Base-by-base conservation (phyloP, 2,113 vertebrate genomes). In the Hystrix brachyura region DNA sequence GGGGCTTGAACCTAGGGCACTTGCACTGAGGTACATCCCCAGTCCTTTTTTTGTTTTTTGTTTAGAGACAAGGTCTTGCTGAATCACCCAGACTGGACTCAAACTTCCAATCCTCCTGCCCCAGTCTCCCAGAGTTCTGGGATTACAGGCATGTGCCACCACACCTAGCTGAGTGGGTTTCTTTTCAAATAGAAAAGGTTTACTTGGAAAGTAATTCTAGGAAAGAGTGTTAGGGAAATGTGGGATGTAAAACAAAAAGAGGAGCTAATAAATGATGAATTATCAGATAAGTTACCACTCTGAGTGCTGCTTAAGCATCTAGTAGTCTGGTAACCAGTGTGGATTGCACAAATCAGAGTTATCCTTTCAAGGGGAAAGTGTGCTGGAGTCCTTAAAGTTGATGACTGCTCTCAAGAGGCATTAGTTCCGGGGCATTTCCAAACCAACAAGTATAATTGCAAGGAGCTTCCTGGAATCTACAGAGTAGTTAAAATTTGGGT, bases 191-290 rank as follows among this genome's bases (percentile, higher is more conserved):
- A 92, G 17, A 84, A 64, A 46, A 80, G 57, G 7, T 67, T 69
- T 81, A 59, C 92, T 80, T 85, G 18, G 64, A 60, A 94, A 85
- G 38, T 76, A 76, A 67, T 80, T 92, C 46, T 67, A 85, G 17
- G 48, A 76, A 84, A 85, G 25, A 32, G 11, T 90, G 19, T 57
- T 72, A 78, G 62, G 64, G 43, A 93, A 46, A 48, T 38, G 3
- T 90, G 29, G 51, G 27, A 67, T 81, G 19, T 57, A 78, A 87
- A 88, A 82, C 8, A 34, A 71, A 38, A 53, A 71, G 62, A 55
- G 48, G 15, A 78, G 60, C 34, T 91, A 71, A 72, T 23, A 57
- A 64, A 46, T 18, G 18, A n/a, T 94, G 76, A 14, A 5, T 62
- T 69, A 53, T 53, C 48, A 89, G 80, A 27, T 55, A 78, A 60